Percentiles rank a stretch among this genome's conserved stretches.
Evolutionary conservation across 2,113 vertebrate genomes (phyloP).

Genomic region (Gallinago jamesoni): DNA sequence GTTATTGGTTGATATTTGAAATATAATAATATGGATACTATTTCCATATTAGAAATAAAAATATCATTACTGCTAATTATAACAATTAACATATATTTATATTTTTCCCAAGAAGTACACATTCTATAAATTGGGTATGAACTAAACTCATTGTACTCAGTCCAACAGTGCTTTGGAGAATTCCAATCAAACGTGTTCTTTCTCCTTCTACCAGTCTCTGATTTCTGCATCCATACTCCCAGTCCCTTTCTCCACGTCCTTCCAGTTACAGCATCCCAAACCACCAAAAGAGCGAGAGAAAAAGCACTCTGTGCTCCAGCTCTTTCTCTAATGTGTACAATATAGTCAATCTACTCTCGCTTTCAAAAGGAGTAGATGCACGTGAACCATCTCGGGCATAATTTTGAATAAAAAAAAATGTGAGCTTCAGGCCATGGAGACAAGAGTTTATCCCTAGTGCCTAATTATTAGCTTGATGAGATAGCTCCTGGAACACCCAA

Average conservation of each 20-base stretch:
- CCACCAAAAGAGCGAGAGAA: neutral
- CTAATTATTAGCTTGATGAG: slow-evolving; percentile 42
- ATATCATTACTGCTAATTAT: neutral
- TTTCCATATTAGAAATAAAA: neutral
- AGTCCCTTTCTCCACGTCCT: neutral
- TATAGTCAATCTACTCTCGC: neutral
- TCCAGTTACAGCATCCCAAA: neutral
- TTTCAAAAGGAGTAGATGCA: neutral
- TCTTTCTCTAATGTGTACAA: neutral
- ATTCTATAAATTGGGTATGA: neutral
- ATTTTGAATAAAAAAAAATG: neutral
- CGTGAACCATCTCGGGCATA: neutral
- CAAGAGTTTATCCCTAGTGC: neutral
- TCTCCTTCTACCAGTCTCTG: neutral
- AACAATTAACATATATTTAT: neutral
- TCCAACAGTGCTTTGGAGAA: neutral
- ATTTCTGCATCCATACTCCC: neutral
- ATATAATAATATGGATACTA: neutral
- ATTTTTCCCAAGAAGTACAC: neutral
- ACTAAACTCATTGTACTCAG: accelerated
- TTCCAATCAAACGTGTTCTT: neutral
- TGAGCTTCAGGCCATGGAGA: neutral
- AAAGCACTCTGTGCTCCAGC: neutral
- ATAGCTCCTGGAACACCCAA: neutral
- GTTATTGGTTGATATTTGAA: neutral